Evolutionary conservation across 1,140 invertebrate genomes (phyloP), one percentile per base, ranked within the genome.

Genomic region (Drosophila willistoni): DNA sequence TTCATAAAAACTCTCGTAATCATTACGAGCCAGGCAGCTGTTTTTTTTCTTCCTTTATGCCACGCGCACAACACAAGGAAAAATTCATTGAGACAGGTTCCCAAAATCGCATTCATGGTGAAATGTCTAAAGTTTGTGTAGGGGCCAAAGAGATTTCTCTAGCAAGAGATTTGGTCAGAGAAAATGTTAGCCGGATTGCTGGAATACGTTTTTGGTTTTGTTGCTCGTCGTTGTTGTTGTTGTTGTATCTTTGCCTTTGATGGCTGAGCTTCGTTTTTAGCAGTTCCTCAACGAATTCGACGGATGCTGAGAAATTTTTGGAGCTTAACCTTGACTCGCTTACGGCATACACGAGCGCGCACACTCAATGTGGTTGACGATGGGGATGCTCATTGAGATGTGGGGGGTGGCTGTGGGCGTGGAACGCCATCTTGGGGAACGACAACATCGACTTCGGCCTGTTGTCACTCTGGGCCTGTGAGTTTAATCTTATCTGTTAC

Each of bases 251-350:
- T 19, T 71, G 73, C 60, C 74, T 61, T 65, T 65, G 55, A 71
- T 71, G 73, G 62, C 73, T 70, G 74, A 71, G 74, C 67, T 77
- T 39, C 63, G 44, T 54, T 77, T 74, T 74, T 76, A 69, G 77
- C 74, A 67, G 77, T 77, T 77, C 74, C 41, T 42, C 36, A 62
- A 57, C 57, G 62, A 41, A 34, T 62, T 68, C 70, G 57, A 69
- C 59, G 67, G 75, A 59, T 64, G 64, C 62, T 68, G 73, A 89
- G 77, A 73, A 81, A 89, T 87, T 89, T 62, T 87, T 80, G 84
- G 83, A 82, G 77, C 79, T 89, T 89, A 87, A 72, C 83, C 83
- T 87, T 87, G 84, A 87, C 83, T 87, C 77, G 79, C 84, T 87
- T 87, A 89, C 56, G 79, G 83, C 65, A 55, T 71, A 61, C 79